phyloP scores from a whole-genome alignment of 1,140 invertebrate species.

The Drosophila tristis region DNA sequence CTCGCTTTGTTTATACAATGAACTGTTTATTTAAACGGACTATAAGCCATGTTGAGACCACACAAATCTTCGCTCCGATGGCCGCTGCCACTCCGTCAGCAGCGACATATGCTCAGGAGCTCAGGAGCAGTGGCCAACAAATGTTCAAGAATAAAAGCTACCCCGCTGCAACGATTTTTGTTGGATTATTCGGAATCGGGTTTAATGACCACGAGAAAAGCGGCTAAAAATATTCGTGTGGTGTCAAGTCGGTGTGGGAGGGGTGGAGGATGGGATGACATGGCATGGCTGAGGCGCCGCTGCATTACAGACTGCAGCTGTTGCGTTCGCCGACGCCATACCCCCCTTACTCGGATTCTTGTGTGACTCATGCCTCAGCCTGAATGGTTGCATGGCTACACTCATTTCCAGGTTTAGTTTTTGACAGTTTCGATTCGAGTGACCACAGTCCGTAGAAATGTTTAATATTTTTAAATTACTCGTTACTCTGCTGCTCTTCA shows the following conservation, averaged over 20 bases:
- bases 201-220: conserved; percentile 72
- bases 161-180: conserved; percentile 33
- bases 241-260: conserved; percentile 35
- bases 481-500: neutral
- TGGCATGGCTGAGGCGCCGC: conserved; percentile 35
- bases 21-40: conserved; percentile 47
- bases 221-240: conserved; percentile 72
- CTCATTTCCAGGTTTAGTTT: neutral
- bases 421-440: neutral
- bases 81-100: conserved; percentile 43
- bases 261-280: conserved; percentile 7
- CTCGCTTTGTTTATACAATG: conserved; percentile 44
- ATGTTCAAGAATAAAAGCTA: conserved; percentile 73
- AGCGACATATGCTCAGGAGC: conserved; percentile 34
- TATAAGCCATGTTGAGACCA: conserved; percentile 49
- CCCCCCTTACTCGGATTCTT: conserved; percentile 7
- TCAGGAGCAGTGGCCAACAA: conserved; percentile 56
- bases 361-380: conserved; percentile 39
- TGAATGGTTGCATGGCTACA: conserved; percentile 13
- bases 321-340: conserved; percentile 1
- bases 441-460: conserved; percentile 5
- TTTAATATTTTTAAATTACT: conserved; percentile 8
- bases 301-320: conserved; percentile 53
- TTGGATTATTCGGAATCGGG: conserved; percentile 50
- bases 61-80: conserved; percentile 47